These are phyloP conservation scores for Rhyacichthys aspro DNA, from an alignment of 2,797 vertebrate genomes.

Conservation along the genomic window DNA sequence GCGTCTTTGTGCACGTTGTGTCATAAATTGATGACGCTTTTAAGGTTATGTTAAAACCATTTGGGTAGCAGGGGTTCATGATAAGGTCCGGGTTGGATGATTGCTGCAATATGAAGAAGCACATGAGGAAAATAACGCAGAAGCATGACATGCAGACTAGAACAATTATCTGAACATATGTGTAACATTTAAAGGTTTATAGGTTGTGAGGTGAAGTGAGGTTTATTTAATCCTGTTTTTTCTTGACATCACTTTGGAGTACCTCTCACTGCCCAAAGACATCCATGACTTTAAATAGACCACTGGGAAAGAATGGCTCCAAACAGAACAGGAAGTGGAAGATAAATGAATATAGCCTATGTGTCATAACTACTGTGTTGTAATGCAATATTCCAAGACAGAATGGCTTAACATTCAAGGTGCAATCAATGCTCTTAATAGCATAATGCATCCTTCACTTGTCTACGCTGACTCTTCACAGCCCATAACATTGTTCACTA, in stretches of 20 bases:
- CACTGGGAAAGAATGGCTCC: background rate
- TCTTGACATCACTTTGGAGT: too few relatives aligned
- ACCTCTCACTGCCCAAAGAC: background rate
- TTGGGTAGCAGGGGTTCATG: conserved; percentile 88
- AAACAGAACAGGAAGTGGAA: background rate
- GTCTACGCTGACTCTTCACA: conserved; percentile 45
- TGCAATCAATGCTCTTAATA: conserved; percentile 71
- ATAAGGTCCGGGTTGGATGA: conserved; percentile 56
- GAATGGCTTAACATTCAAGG: conserved; percentile 28
- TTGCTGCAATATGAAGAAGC: conserved; percentile 60
- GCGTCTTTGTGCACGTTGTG: conserved; percentile 84
- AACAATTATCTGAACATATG: too few relatives aligned
- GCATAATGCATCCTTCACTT: conserved; percentile 69
- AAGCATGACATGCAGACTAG: background rate
- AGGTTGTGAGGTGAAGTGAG: too few relatives aligned
- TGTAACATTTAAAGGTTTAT: too few relatives aligned
- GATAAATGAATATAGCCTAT: background rate
- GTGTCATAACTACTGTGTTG: background rate
- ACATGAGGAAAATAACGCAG: background rate
- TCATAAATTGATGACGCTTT: conserved; percentile 77
- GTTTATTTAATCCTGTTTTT: too few relatives aligned
- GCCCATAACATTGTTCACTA: conserved; percentile 30
- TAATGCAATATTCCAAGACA: conserved; percentile 49
- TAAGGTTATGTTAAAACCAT: conserved; percentile 70
- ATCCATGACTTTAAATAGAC: background rate